Evolutionary conservation across 2,888 invertebrate species (phyloP).

Genomic region (Dicyrtomina minuta): DNA sequence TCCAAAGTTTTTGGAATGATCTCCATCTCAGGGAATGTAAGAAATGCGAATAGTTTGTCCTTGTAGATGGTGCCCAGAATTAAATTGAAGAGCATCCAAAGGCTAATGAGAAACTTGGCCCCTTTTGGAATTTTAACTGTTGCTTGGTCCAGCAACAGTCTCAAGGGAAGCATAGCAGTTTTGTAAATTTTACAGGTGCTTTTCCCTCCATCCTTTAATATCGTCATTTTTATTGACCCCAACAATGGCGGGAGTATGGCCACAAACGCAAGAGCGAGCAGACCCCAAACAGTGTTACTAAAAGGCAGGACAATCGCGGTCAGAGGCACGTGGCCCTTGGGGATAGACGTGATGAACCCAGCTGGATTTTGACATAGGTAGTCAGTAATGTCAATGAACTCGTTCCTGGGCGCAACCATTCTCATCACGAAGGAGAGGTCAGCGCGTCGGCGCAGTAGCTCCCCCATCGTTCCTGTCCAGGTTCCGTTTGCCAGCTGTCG

Average conservation of each 20-base stretch:
- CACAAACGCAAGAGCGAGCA: too few species aligned
- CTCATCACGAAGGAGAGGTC: too few species aligned
- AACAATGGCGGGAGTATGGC: slow-evolving; percentile 10
- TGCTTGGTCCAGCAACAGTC: slow-evolving; percentile 32
- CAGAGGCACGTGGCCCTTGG: slow-evolving; percentile 16
- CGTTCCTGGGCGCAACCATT: too few species aligned
- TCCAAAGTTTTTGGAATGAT: slow-evolving; percentile 16
- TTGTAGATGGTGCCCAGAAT: slow-evolving; percentile 25
- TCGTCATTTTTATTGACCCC: neutral
- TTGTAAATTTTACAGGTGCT: neutral
- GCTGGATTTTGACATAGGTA: slow-evolving; percentile 14
- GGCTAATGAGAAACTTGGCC: neutral
- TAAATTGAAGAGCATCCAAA: slow-evolving; percentile 26
- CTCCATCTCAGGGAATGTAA: slow-evolving; percentile 29
- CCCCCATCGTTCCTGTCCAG: too few species aligned
- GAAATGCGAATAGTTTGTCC: slow-evolving; percentile 31
- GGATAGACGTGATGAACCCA: slow-evolving; percentile 22
- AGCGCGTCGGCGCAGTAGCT: too few species aligned
- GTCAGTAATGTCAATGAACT: slow-evolving; percentile 19
- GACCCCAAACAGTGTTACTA: slow-evolving; percentile 18
- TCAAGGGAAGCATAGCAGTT: slow-evolving; percentile 28
- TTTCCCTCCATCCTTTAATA: too few species aligned
- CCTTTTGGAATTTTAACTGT: neutral
- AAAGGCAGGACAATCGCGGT: slow-evolving; percentile 30
- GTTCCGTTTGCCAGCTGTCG: too few species aligned